Evolutionary conservation across 2,888 invertebrate species (phyloP).

Genomic region (Nomada fucata): DNA sequence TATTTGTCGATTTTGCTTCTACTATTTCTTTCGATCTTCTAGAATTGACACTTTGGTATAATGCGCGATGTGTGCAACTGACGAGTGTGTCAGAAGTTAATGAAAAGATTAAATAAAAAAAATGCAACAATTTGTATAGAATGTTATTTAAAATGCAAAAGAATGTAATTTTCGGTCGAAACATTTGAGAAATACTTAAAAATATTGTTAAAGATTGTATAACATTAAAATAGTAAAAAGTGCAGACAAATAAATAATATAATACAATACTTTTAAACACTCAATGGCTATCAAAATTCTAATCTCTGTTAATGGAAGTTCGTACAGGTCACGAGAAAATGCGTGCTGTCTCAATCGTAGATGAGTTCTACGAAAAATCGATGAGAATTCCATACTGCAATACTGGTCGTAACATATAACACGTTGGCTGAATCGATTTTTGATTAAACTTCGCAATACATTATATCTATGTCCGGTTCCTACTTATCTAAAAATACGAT

Average conservation of each 20-base stretch:
- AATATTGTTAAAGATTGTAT: not conserved
- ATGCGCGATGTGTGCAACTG: conserved; percentile 1
- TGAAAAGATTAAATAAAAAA: not conserved
- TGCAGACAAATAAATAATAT: not conserved
- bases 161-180: conserved; percentile 40
- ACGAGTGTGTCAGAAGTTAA: conserved; percentile 48
- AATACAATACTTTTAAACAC: conserved; percentile 23
- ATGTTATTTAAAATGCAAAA: not conserved
- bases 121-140: not conserved
- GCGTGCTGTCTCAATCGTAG: conserved; percentile 26
- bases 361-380: conserved; percentile 48
- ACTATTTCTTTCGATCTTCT: conserved; percentile 2
- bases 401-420: conserved; percentile 43
- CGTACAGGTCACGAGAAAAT: conserved; percentile 36
- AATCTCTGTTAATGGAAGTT: conserved; percentile 14
- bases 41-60: conserved; percentile 39
- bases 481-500: conserved; percentile 29
- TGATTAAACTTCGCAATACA: conserved; percentile 33
- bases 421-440: conserved; percentile 44
- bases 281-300: conserved; percentile 19
- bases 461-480: conserved; percentile 23
- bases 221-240: not conserved
- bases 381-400: conserved; percentile 36
- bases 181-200: conserved; percentile 40
- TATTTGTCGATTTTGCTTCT: conserved; percentile 26